phyloP scores from a whole-genome alignment of 2,888 invertebrate genomes.

The Microctonus aethiopoides region DNA sequence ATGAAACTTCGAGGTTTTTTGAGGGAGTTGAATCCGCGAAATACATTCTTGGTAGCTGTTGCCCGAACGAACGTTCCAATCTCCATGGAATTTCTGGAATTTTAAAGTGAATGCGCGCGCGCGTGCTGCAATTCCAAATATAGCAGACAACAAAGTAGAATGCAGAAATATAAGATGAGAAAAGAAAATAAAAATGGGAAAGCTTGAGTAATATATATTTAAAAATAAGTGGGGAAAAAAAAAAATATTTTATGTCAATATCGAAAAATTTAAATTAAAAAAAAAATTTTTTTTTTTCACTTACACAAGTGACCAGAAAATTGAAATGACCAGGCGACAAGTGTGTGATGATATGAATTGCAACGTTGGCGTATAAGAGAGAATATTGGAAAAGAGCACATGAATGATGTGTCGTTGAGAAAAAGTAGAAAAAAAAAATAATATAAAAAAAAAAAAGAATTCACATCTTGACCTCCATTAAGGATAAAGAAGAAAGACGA shows the following conservation, averaged over 20 bases:
- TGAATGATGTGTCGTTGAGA: conserved; percentile 1
- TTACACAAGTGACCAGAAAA: background rate
- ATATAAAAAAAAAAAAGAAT: background rate
- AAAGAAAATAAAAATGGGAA: background rate
- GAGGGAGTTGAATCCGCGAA: conserved; percentile 31
- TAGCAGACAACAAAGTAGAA: conserved; percentile 6
- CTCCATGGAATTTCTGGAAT: conserved; percentile 58
- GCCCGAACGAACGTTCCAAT: conserved; percentile 52
- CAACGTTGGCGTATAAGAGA: background rate
- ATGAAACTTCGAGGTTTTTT: conserved; percentile 40
- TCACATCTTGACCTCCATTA: conserved; percentile 3
- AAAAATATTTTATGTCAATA: background rate
- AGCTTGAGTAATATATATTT: background rate
- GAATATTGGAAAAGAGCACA: conserved; percentile 5
- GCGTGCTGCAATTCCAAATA: conserved; percentile 25
- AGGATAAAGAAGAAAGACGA: conserved; percentile 10
- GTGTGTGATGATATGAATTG: background rate
- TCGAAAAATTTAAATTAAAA: background rate
- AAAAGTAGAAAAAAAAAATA: conserved; percentile 12
- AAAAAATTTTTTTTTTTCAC: background rate
- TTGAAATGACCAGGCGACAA: background rate
- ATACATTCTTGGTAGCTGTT: conserved; percentile 39
- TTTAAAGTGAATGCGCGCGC: conserved; percentile 47
- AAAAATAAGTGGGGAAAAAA: background rate
- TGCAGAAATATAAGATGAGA: background rate